These are phyloP conservation scores for Graptemys geographica DNA, from an alignment of 2,797 vertebrate genomes.

Conservation along the genomic window DNA sequence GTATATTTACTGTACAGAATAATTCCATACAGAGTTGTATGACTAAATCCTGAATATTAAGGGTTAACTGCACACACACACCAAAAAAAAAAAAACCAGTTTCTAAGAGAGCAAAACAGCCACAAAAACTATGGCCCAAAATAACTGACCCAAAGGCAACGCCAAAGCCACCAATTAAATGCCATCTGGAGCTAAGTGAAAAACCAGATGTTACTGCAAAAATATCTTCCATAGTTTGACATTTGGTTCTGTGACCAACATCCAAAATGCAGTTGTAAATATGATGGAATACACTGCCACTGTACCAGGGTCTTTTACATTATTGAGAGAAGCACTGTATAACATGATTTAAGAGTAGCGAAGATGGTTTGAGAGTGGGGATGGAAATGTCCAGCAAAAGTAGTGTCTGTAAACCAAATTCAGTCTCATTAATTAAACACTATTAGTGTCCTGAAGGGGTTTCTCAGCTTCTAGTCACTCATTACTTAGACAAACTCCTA, in stretches of 20 bases:
- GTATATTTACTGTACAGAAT: background rate
- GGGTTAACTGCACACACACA: slow-evolving; percentile 49
- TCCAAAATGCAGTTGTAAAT: slow-evolving; percentile 41
- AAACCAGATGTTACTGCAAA: slow-evolving; percentile 47
- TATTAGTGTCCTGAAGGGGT: background rate
- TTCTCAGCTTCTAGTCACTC: background rate
- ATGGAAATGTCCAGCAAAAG: background rate
- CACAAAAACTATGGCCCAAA: slow-evolving; percentile 39
- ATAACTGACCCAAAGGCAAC: slow-evolving; percentile 56
- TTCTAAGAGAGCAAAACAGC: slow-evolving; percentile 49
- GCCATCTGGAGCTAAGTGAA: slow-evolving; percentile 52
- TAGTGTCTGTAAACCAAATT: background rate
- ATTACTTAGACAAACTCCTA: background rate
- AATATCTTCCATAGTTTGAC: slow-evolving; percentile 30
- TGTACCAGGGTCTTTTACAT: background rate
- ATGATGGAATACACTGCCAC: slow-evolving; percentile 5
- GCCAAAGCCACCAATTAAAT: slow-evolving; percentile 40
- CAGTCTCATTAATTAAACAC: background rate
- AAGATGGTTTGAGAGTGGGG: background rate
- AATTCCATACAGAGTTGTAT: background rate
- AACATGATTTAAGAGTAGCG: slow-evolving; percentile 31
- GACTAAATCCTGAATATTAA: slow-evolving; percentile 5
- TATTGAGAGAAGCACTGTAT: slow-evolving; percentile 1
- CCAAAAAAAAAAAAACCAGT: background rate
- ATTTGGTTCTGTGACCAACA: slow-evolving; percentile 24